phyloP scores from a whole-genome alignment of 2,113 vertebrate species.

The Equus przewalskii region DNA sequence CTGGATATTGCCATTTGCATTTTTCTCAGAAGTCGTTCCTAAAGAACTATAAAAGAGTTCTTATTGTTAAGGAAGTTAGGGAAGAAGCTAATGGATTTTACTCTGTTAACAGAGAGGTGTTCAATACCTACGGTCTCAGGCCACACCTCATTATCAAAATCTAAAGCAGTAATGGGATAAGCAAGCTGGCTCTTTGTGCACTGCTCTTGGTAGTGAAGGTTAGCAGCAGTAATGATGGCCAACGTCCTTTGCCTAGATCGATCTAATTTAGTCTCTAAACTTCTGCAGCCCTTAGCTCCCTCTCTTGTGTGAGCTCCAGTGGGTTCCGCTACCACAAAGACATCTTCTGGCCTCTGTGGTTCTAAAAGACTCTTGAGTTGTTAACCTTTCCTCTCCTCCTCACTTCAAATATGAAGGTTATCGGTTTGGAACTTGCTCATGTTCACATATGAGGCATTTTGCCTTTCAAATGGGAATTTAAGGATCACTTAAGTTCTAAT shows the following conservation, averaged over 20 bases:
- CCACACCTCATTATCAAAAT: background rate
- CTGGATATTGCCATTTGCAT: background rate
- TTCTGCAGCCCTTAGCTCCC: background rate
- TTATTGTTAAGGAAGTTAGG: background rate
- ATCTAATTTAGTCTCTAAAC: background rate
- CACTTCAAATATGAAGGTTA: background rate
- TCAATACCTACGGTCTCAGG: background rate
- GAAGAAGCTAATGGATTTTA: background rate
- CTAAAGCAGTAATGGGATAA: background rate
- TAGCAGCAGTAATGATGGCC: background rate
- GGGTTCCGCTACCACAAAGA: background rate
- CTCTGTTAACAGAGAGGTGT: background rate
- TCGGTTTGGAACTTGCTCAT: background rate
- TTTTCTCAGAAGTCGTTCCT: slow-evolving; percentile 42
- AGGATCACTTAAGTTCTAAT: background rate
- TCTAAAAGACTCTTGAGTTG: background rate
- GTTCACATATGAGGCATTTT: background rate
- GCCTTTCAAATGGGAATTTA: background rate
- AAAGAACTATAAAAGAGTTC: slow-evolving; percentile 31
- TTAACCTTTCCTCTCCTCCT: background rate
- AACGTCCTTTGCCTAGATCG: background rate
- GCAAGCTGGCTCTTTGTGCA: background rate
- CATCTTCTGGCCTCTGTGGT: background rate
- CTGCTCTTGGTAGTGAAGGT: background rate
- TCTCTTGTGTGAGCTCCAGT: background rate